Conservation (phyloP, 2,113 vertebrate species). For the Urocitellus parryii region DNA sequence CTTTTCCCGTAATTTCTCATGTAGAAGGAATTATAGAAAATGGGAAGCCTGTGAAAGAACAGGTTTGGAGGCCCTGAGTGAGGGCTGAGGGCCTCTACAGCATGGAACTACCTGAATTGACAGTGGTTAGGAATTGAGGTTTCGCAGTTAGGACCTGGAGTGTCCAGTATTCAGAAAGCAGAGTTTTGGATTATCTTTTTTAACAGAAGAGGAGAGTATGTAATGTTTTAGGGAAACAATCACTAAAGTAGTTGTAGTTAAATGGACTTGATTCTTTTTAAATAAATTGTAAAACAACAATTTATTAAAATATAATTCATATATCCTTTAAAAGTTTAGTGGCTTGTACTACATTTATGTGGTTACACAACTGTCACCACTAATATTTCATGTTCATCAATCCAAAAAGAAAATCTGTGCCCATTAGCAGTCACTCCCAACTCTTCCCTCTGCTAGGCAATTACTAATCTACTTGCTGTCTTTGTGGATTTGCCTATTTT, state of each 20-base stretch:
- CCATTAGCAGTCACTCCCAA: not conserved
- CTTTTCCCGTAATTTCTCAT: not conserved
- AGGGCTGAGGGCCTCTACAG: not conserved
- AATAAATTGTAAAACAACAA: not conserved
- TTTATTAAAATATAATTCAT: slow-evolving; percentile 28
- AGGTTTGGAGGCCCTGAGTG: not conserved
- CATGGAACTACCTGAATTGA: not conserved
- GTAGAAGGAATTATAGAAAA: not conserved
- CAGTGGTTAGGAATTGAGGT: not conserved
- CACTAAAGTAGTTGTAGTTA: slow-evolving; percentile 27
- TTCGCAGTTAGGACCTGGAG: slow-evolving; percentile 24
- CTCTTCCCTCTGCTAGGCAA: not conserved
- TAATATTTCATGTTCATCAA: not conserved
- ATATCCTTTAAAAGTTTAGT: not conserved
- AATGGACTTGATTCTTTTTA: not conserved
- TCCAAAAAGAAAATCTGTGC: not conserved
- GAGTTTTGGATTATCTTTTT: not conserved
- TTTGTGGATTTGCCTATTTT: not conserved
- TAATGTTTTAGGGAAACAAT: not conserved
- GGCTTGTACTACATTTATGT: not conserved
- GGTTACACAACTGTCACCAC: not conserved
- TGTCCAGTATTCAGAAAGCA: not conserved
- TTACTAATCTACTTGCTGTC: not conserved
- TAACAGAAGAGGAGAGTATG: not conserved
- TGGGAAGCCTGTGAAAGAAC: not conserved